Evolutionary conservation across 2,888 invertebrate species (phyloP).

Genomic region (Nomada hirtipes): DNA sequence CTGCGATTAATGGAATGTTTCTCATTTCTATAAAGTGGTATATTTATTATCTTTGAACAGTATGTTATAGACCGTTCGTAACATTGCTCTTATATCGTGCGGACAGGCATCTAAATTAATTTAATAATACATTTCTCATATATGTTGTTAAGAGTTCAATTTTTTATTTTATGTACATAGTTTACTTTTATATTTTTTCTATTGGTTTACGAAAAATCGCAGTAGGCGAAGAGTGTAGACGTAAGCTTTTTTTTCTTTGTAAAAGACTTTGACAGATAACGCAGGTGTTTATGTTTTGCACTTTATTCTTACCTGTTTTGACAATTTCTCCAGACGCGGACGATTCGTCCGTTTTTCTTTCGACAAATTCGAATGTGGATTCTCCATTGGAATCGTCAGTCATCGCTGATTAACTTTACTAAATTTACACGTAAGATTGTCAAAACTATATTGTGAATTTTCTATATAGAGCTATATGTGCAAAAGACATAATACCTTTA

Average conservation of each 20-base stretch:
- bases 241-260: neutral
- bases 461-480: constrained; percentile 29
- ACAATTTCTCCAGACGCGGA: constrained; percentile 72
- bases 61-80: neutral
- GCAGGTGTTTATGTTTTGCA: constrained; percentile 58
- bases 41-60: neutral
- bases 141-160: neutral
- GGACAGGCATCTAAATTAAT: neutral
- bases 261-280: constrained; percentile 57
- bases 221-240: neutral
- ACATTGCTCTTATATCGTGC: neutral
- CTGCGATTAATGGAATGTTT: neutral
- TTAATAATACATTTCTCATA: neutral
- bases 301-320: constrained; percentile 75
- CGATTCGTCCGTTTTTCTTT: constrained; percentile 79
- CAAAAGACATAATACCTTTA: constrained; percentile 25
- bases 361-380: constrained; percentile 82
- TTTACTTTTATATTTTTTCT: neutral
- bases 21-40: neutral
- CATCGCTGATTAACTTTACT: constrained; percentile 67
- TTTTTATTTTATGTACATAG: neutral
- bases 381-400: constrained; percentile 83
- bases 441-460: constrained; percentile 50
- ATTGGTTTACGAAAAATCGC: neutral
- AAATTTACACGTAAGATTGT: constrained; percentile 37